Evolutionary conservation across 2,888 invertebrate genomes (phyloP).

Genomic region (Syrista parreyssii): DNA sequence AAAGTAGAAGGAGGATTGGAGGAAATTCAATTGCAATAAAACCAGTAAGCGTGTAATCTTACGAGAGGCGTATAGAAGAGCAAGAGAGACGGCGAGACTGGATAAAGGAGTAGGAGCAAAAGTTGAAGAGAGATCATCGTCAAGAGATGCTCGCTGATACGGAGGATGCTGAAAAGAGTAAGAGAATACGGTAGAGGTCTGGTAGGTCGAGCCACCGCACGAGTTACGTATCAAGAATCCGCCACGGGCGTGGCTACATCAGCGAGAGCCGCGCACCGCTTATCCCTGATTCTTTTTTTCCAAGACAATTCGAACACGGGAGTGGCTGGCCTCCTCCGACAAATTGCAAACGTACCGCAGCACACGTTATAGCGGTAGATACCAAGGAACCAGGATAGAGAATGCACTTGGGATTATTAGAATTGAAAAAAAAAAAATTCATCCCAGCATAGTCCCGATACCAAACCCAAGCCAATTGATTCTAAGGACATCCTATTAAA

Average conservation of each 20-base stretch:
- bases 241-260: constrained; percentile 65
- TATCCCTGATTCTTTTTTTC: constrained; percentile 45
- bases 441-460: not conserved
- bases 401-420: not conserved
- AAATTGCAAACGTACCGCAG: not conserved
- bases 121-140: constrained; percentile 6
- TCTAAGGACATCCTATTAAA: not conserved
- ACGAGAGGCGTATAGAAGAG: constrained; percentile 26
- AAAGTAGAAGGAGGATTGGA: constrained; percentile 26
- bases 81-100: constrained; percentile 15
- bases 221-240: constrained; percentile 66
- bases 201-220: constrained; percentile 66
- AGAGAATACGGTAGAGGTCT: constrained; percentile 49
- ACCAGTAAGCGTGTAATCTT: constrained; percentile 59
- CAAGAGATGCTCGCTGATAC: not conserved
- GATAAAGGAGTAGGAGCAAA: constrained; percentile 33
- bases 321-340: not conserved
- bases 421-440: not conserved
- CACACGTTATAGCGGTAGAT: not conserved
- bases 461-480: not conserved
- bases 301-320: constrained; percentile 12
- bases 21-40: constrained; percentile 64
- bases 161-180: constrained; percentile 34
- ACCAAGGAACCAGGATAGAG: not conserved
- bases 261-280: constrained; percentile 53